These are phyloP conservation scores for Venustoraphidia nigricollis DNA, from an alignment of 2,888 invertebrate genomes.

Conservation along the genomic window DNA sequence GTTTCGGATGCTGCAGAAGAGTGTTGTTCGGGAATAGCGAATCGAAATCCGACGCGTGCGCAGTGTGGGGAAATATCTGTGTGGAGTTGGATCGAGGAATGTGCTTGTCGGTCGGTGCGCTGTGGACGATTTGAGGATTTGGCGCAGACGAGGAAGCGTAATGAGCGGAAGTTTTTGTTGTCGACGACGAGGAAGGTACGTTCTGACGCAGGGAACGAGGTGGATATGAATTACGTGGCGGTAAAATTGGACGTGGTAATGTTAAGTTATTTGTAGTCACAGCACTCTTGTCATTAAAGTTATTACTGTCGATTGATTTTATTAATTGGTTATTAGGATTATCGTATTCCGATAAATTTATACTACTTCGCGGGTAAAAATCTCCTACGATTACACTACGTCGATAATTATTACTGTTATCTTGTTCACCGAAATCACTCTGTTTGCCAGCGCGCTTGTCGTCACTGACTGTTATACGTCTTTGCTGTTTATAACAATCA, in stretches of 20 bases:
- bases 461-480: too few relatives aligned
- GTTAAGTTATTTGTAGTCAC: conserved; percentile 18
- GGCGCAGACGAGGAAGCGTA: conserved; percentile 3
- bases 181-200: neutral
- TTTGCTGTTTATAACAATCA: too few relatives aligned
- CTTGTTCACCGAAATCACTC: too few relatives aligned
- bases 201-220: conserved; percentile 13
- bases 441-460: too few relatives aligned
- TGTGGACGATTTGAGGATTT: conserved; percentile 13
- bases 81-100: conserved; percentile 47
- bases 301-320: neutral
- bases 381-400: too few relatives aligned
- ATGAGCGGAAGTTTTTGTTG: neutral
- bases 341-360: neutral
- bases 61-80: conserved; percentile 35
- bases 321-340: too few relatives aligned
- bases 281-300: neutral
- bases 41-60: conserved; percentile 6
- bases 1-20: neutral
- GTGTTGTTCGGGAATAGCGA: neutral
- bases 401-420: too few relatives aligned
- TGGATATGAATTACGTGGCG: conserved; percentile 46
- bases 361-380: conserved; percentile 1
- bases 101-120: conserved; percentile 30
- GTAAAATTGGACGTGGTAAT: conserved; percentile 38